Percentiles rank a stretch among this genome's conserved stretches.
Evolutionary conservation across 2,797 vertebrate genomes (phyloP).

Genomic region (Chelon labrosus): DNA sequence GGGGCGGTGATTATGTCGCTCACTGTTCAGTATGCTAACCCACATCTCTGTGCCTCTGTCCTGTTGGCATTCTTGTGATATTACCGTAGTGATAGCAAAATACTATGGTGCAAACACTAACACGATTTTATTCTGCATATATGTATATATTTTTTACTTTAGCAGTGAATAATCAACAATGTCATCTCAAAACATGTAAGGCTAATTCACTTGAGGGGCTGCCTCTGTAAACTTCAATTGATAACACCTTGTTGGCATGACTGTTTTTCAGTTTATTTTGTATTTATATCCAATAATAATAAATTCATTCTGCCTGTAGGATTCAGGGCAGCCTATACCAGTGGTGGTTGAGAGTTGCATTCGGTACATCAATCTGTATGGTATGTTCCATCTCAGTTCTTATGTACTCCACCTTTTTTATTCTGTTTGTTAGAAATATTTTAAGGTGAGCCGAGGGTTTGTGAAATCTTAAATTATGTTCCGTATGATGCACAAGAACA

Average conservation of each 20-base stretch:
- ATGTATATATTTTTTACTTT: conserved; percentile 21
- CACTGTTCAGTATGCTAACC: conserved; percentile 58
- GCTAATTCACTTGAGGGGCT: conserved; percentile 22
- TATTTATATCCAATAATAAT: conserved; percentile 10
- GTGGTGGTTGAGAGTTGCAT: conserved; percentile 97
- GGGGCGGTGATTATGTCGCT: conserved; percentile 51
- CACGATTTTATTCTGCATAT: conserved; percentile 25
- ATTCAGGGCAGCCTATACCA: conserved; percentile 95
- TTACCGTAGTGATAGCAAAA: conserved; percentile 22
- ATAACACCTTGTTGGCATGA: conserved; percentile 35
- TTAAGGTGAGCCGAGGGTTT: too few species aligned
- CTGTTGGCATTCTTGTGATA: conserved; percentile 45
- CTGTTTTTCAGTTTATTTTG: conserved; percentile 6
- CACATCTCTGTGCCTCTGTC: conserved; percentile 62
- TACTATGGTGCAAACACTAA: conserved; percentile 29
- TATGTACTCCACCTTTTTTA: not conserved
- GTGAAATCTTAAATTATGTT: too few species aligned
- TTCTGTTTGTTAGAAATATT: too few species aligned
- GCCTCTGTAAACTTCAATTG: conserved; percentile 15
- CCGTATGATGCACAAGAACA: too few species aligned
- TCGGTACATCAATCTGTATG: conserved; percentile 98
- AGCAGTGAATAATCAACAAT: conserved; percentile 26
- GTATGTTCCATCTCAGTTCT: conserved; percentile 78
- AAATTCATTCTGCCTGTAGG: conserved; percentile 72
- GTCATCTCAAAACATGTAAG: conserved; percentile 4